Evolutionary conservation across 2,113 vertebrate species (phyloP).

Genomic region (Tenrec ecaudatus): DNA sequence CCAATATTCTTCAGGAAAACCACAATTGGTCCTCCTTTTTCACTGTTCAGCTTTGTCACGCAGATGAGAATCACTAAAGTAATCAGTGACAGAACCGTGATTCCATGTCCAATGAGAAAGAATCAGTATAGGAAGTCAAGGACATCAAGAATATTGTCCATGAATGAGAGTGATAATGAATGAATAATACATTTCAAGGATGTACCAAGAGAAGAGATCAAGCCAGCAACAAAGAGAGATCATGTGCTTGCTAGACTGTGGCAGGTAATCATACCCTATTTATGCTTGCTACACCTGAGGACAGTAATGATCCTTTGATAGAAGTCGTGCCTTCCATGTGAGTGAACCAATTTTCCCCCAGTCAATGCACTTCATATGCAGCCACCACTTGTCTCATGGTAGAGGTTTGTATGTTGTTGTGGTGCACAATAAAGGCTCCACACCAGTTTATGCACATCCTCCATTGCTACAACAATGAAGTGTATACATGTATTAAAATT

Average conservation of each 20-base stretch:
- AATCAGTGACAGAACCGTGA: background rate
- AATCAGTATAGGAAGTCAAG: background rate
- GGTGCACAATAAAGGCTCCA: background rate
- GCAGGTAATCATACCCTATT: background rate
- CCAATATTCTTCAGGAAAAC: too few relatives aligned
- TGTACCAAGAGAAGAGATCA: background rate
- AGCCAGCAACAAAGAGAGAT: background rate
- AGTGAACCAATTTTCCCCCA: background rate
- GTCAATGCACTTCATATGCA: background rate
- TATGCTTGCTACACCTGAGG: background rate
- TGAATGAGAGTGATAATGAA: background rate
- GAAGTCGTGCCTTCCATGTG: background rate
- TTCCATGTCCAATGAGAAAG: background rate
- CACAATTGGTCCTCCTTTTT: too few relatives aligned
- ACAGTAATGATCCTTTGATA: background rate
- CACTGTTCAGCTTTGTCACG: too few relatives aligned
- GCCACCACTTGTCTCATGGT: background rate
- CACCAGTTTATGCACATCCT: background rate
- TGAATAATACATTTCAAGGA: background rate
- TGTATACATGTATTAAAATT: constrained; percentile 4
- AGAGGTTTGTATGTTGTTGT: background rate
- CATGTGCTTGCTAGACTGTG: background rate
- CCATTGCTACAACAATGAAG: constrained; percentile 29
- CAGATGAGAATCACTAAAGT: background rate
- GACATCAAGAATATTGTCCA: background rate